A percentile compares a stretch with the other conserved stretches of the same genome.
phyloP scores from a whole-genome alignment of 1,140 invertebrate genomes.

The Maniola jurtina region DNA sequence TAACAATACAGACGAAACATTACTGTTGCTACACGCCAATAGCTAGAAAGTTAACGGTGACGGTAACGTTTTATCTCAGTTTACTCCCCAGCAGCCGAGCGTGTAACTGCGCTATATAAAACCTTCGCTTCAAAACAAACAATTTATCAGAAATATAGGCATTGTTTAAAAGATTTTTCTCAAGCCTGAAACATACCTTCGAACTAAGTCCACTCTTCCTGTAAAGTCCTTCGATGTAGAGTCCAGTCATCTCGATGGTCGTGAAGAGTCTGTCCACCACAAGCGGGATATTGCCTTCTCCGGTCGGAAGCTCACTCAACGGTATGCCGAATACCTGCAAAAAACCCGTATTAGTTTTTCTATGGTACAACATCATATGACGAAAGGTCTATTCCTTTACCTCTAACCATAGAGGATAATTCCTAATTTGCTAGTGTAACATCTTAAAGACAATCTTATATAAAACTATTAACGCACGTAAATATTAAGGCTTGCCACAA shows the following conservation, averaged over 20 bases:
- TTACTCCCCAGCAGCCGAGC: too few species aligned
- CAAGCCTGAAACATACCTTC: constrained; percentile 77
- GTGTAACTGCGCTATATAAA: too few species aligned
- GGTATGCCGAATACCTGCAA: constrained; percentile 87
- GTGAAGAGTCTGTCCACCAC: constrained; percentile 93
- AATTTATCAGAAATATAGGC: not conserved
- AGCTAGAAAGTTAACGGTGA: too few species aligned
- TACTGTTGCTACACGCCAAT: too few species aligned
- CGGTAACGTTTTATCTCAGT: too few species aligned
- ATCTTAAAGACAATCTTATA: too few species aligned
- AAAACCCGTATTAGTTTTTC: not conserved
- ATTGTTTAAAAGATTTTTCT: not conserved
- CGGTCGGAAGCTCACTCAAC: constrained; percentile 85
- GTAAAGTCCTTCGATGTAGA: constrained; percentile 96
- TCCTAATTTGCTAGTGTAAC: too few species aligned
- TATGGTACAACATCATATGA: not conserved
- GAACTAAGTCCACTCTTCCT: constrained; percentile 93
- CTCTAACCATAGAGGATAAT: too few species aligned
- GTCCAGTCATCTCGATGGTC: constrained; percentile 93
- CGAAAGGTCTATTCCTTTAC: too few species aligned
- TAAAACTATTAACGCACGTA: too few species aligned
- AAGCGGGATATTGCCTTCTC: constrained; percentile 89
- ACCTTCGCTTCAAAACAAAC: not conserved
- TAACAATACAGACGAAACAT: too few species aligned
- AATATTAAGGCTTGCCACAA: too few species aligned